phyloP scores from a whole-genome alignment of 2,797 vertebrate genomes.

The Nannoperca australis region DNA sequence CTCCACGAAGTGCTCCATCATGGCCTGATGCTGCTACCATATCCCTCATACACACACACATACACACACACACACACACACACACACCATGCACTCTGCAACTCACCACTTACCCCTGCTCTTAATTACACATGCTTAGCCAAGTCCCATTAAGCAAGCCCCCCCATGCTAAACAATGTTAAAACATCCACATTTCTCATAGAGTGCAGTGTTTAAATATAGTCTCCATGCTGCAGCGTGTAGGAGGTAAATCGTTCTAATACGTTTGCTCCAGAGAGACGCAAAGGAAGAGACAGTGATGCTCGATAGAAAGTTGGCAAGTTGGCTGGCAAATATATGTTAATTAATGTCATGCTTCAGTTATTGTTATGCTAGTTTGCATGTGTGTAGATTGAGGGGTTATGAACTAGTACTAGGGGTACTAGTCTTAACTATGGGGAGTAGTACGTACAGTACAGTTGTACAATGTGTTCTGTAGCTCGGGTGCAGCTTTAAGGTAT shows the following conservation, averaged over 20 bases:
- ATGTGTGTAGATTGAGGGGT: neutral
- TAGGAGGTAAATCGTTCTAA: conserved; percentile 68
- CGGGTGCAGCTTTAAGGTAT: neutral
- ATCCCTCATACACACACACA: conserved; percentile 56
- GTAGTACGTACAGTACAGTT: neutral
- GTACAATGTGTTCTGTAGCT: neutral
- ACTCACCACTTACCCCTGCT: conserved; percentile 80
- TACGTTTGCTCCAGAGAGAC: conserved; percentile 55
- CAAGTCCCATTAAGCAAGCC: conserved; percentile 83
- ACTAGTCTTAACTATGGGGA: neutral
- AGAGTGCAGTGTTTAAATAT: conserved; percentile 67
- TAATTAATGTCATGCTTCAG: conserved; percentile 8
- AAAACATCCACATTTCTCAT: conserved; percentile 76
- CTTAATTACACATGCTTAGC: conserved; percentile 88
- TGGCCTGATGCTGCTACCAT: conserved; percentile 88
- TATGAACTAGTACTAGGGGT: too few species aligned
- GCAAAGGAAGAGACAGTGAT: conserved; percentile 35
- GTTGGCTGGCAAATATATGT: conserved; percentile 18
- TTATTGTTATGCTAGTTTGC: conserved; percentile 3
- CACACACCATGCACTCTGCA: conserved; percentile 64
- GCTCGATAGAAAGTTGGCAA: conserved; percentile 18
- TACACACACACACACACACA: conserved; percentile 35
- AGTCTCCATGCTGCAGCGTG: conserved; percentile 53
- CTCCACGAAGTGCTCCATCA: conserved; percentile 95
- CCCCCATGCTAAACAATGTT: conserved; percentile 77